A percentile compares a stretch with the other conserved stretches of the same genome.
Evolutionary conservation across 2,797 vertebrate genomes (phyloP).

Genomic region (Bufotes viridis): DNA sequence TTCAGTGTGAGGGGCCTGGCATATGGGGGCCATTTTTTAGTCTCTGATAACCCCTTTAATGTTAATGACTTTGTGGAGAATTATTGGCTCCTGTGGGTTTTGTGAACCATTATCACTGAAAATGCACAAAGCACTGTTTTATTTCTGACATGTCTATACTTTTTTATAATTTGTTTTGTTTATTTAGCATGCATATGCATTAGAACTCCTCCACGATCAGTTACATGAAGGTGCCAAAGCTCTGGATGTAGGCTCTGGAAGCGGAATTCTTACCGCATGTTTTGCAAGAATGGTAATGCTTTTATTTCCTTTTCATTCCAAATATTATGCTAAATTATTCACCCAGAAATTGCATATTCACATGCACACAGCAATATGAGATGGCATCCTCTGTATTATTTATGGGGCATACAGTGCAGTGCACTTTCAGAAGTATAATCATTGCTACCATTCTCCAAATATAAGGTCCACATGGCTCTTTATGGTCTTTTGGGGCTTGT

Average conservation of each 20-base stretch:
- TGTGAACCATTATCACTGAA: too few relatives aligned
- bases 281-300: slow-evolving; percentile 93
- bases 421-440: neutral
- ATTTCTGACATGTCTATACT: neutral
- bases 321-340: neutral
- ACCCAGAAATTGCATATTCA: neutral
- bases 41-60: too few relatives aligned
- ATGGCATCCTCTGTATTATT: too few relatives aligned
- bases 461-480: too few relatives aligned
- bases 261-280: slow-evolving; percentile 94
- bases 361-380: neutral
- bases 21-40: too few relatives aligned
- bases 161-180: neutral
- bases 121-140: neutral
- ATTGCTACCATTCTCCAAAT: too few relatives aligned
- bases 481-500: too few relatives aligned
- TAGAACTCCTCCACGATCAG: slow-evolving; percentile 96
- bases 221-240: slow-evolving; percentile 96
- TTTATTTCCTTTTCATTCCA: neutral
- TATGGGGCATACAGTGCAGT: neutral
- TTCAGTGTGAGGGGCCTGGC: too few relatives aligned
- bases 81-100: too few relatives aligned
- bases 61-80: too few relatives aligned
- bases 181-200: slow-evolving; percentile 92
- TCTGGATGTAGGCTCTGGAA: slow-evolving; percentile 97